Percentiles rank a stretch among this genome's conserved stretches.
phyloP scores from a whole-genome alignment of 2,797 vertebrate genomes.

The Meriones psammophilus region DNA sequence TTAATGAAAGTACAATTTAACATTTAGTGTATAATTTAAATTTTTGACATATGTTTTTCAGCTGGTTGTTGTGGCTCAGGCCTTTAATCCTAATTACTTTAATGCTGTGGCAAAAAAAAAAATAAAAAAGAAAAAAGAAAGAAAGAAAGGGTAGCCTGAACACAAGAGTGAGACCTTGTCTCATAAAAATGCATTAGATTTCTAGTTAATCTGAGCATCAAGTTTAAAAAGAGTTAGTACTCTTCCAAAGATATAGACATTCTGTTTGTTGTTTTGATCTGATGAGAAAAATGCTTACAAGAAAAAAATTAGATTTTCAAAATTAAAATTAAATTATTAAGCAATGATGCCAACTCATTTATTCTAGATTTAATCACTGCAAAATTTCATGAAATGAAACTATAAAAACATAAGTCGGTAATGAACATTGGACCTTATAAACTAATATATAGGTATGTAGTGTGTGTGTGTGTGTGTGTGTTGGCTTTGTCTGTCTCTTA shows the following conservation, averaged over 20 bases:
- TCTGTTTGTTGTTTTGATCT: not conserved
- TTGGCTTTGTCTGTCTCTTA: not conserved
- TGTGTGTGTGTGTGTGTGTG: too few species aligned
- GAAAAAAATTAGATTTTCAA: not conserved
- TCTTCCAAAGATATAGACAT: conserved; percentile 46
- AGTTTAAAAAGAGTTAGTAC: not conserved
- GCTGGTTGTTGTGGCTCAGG: too few species aligned
- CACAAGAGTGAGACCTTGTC: not conserved
- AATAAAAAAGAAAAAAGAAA: too few species aligned
- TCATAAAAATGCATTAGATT: not conserved
- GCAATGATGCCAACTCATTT: not conserved
- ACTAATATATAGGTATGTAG: not conserved
- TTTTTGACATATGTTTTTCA: not conserved
- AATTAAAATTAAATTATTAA: conserved; percentile 17
- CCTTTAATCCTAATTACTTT: not conserved
- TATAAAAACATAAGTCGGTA: not conserved
- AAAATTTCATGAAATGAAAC: not conserved
- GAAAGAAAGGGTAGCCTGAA: not conserved
- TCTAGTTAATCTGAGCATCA: not conserved
- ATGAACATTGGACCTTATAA: not conserved
- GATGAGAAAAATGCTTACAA: not conserved
- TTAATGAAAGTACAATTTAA: not conserved
- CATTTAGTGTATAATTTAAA: not conserved
- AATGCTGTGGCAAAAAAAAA: not conserved
- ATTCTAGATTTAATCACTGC: conserved; percentile 25